Base-by-base conservation (phyloP, 1,140 invertebrate species). In the Whitmania pigra region DNA sequence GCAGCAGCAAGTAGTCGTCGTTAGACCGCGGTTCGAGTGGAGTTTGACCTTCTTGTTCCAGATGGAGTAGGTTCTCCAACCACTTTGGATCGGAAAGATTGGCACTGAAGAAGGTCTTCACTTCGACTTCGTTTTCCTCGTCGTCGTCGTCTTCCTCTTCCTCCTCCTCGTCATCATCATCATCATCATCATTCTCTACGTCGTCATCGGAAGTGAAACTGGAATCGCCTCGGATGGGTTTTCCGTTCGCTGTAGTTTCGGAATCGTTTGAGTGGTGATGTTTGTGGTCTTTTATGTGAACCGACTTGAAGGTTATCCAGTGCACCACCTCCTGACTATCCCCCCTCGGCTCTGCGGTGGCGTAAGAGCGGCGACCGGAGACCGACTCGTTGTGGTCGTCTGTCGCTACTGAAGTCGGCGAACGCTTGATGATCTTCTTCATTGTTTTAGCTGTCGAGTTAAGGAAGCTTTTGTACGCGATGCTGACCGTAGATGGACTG, bases 51-150 rank as follows among this genome's bases (percentile, higher is more conserved):
- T 49, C 43, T 11, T 17, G 43, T 11, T 49, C 43, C 43, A 49
- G 2, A 49, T 49, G 43, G 43, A 49, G 43, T 4, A 49, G 43
- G 15, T 49, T 49, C 43, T 49, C 43, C 11, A 49, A 18, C 57
- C 57, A 63, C 29, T 25, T 31, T 63, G 57, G 57, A 13, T 63
- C 57, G 1, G 57, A 63, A 7, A 63, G 57, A 15, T 63, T 63
- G 57, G 57, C 57, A 31, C 57, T 63, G 22, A 63, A 63, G 29
- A 63, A 63, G 7, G 57, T 63, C 29, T 31, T 63, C 18, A 63
- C 57, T 31, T 63, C 57, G 18, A 63, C 57, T 25, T 63, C 57
- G 11, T 31, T 63, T 25, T 31, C 29, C 22, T 63, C 57, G 18
- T 63, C 57, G 11, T 22, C 57, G 11, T 63, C 57, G 29, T 63